Evolutionary conservation across 2,888 invertebrate species (phyloP).

Genomic region (Linnaemya tessellans): DNA sequence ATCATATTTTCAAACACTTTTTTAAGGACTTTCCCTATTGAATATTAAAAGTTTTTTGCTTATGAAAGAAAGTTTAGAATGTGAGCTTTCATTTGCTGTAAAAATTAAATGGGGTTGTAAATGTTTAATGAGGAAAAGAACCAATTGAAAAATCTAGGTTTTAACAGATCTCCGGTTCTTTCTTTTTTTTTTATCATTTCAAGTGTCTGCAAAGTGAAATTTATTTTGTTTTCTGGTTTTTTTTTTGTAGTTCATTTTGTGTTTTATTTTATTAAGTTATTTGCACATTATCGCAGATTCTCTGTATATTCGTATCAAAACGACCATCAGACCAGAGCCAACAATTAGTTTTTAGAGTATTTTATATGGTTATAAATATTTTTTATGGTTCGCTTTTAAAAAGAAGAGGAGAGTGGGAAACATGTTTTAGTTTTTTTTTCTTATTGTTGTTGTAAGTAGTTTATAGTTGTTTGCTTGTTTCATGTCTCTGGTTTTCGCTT

Average conservation of each 20-base stretch:
- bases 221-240: conserved; percentile 54
- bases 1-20: conserved; percentile 66
- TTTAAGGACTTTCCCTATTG: conserved; percentile 56
- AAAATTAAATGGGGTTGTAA: conserved; percentile 23
- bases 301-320: conserved; percentile 68
- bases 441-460: conserved; percentile 32
- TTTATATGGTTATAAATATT: conserved; percentile 19
- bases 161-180: conserved; percentile 36
- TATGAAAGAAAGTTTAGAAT: conserved; percentile 29
- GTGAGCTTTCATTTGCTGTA: conserved; percentile 55
- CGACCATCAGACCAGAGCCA: conserved; percentile 69
- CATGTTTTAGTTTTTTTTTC: conserved; percentile 54
- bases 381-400: conserved; percentile 14
- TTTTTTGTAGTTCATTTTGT: conserved; percentile 39
- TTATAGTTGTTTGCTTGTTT: background rate
- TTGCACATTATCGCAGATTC: conserved; percentile 72
- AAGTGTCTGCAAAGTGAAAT: conserved; percentile 71
- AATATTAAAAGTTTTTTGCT: conserved; percentile 30
- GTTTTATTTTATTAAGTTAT: conserved; percentile 61
- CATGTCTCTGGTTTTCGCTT: conserved; percentile 61
- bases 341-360: conserved; percentile 69
- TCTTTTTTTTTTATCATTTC: conserved; percentile 61
- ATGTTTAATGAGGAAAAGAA: conserved; percentile 34
- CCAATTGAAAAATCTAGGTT: conserved; percentile 46
- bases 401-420: conserved; percentile 69